Percentiles rank a stretch among this genome's conserved stretches.
Evolutionary conservation across 2,888 invertebrate species (phyloP).

Genomic region (Portevinia maculata): DNA sequence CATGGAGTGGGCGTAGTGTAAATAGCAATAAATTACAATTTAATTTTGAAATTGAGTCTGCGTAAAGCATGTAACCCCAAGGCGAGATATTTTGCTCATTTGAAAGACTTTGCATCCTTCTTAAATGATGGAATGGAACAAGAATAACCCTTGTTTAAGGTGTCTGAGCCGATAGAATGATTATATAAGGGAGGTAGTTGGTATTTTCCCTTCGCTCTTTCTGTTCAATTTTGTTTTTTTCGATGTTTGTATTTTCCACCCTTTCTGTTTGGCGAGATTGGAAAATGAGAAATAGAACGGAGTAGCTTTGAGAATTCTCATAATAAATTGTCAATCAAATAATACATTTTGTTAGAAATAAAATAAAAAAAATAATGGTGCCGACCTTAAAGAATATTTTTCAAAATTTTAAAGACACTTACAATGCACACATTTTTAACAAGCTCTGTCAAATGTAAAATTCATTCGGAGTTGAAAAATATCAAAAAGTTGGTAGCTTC

Average conservation of each 20-base stretch:
- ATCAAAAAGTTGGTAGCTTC: too few species aligned
- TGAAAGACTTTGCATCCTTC: conserved; percentile 25
- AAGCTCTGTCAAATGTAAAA: too few species aligned
- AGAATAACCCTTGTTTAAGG: conserved; percentile 13
- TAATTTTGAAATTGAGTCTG: conserved; percentile 64
- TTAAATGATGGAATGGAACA: not conserved
- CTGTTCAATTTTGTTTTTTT: not conserved
- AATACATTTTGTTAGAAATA: too few species aligned
- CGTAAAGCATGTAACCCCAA: conserved; percentile 16
- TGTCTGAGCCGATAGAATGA: conserved; percentile 10
- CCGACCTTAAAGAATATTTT: too few species aligned
- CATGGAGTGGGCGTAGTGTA: conserved; percentile 40
- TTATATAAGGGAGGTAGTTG: conserved; percentile 7
- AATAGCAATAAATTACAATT: conserved; percentile 74
- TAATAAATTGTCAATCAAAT: too few species aligned
- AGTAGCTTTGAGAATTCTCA: too few species aligned
- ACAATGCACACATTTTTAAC: too few species aligned
- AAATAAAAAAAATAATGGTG: too few species aligned
- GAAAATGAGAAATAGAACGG: not conserved
- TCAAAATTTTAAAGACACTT: too few species aligned
- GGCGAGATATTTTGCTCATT: conserved; percentile 31
- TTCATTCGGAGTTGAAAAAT: too few species aligned
- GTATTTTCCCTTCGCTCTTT: not conserved
- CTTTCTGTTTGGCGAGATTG: not conserved
- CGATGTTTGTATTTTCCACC: not conserved